Conservation (phyloP, 2,797 vertebrate species). For the Sebastes nivosus region DNA sequence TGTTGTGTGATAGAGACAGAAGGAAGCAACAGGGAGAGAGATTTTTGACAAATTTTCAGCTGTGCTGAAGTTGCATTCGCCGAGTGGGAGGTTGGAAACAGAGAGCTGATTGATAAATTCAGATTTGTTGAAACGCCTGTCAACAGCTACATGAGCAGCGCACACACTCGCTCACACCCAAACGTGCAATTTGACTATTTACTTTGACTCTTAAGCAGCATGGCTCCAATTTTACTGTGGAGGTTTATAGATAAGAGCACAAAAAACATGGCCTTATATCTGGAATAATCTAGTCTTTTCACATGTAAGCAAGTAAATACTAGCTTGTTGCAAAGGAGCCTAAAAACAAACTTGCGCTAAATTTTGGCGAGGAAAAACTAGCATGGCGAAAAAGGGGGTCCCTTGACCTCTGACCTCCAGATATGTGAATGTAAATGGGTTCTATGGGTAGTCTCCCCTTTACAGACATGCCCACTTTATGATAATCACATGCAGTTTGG, state of each 20-base stretch:
- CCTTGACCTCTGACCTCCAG: too few species aligned
- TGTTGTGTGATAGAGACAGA: slow-evolving; percentile 21
- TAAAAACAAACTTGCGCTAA: too few species aligned
- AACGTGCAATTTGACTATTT: not conserved
- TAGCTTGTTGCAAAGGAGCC: too few species aligned
- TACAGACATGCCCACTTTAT: too few species aligned
- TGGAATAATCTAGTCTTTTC: not conserved
- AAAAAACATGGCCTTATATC: not conserved
- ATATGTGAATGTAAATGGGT: too few species aligned
- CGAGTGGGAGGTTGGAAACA: slow-evolving; percentile 14
- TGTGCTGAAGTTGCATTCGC: not conserved
- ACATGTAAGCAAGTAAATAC: not conserved
- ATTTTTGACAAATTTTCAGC: slow-evolving; percentile 20
- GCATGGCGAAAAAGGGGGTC: too few species aligned
- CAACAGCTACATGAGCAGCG: not conserved
- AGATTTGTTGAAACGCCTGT: not conserved
- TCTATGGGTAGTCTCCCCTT: too few species aligned
- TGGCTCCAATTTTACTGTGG: not conserved
- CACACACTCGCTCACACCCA: not conserved
- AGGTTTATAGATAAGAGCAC: not conserved
- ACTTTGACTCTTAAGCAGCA: not conserved
- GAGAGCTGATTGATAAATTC: slow-evolving; percentile 28
- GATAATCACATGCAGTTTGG: too few species aligned
- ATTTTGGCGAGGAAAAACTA: too few species aligned
- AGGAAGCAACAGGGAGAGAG: not conserved